Conservation (phyloP, 23 tunicate genomes). For the Phallusia fumigata region DNA sequence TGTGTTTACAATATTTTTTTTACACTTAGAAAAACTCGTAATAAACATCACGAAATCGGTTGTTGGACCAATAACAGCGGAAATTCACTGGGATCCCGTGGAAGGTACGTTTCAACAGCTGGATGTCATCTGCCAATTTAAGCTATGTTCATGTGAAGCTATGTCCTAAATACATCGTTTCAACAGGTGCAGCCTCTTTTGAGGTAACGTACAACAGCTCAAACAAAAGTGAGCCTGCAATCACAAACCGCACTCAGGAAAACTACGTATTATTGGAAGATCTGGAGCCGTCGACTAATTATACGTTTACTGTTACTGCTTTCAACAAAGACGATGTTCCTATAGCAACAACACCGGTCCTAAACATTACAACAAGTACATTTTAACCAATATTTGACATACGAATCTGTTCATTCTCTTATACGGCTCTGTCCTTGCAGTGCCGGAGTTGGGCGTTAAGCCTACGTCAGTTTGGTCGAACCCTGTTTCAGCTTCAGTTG, state of each 20-base stretch:
- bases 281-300: neutral
- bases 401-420: neutral
- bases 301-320: neutral
- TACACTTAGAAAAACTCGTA: neutral
- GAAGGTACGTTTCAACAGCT: neutral
- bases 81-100: conserved; percentile 2
- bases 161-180: too few relatives aligned
- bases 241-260: neutral
- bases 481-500: conserved; percentile 38
- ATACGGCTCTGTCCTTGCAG: neutral
- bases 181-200: neutral
- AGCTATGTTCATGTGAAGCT: too few relatives aligned
- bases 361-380: conserved; percentile 14
- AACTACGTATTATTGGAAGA: neutral
- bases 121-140: too few relatives aligned
- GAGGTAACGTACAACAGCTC: neutral
- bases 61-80: neutral
- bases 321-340: neutral
- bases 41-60: neutral
- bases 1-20: neutral
- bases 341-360: neutral
- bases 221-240: neutral
- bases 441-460: conserved; percentile 11
- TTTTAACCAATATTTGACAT: neutral
- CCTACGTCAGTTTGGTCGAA: conserved; percentile 21